Conservation (phyloP, 2,888 invertebrate species). For the Drosophila melanosoma region DNA sequence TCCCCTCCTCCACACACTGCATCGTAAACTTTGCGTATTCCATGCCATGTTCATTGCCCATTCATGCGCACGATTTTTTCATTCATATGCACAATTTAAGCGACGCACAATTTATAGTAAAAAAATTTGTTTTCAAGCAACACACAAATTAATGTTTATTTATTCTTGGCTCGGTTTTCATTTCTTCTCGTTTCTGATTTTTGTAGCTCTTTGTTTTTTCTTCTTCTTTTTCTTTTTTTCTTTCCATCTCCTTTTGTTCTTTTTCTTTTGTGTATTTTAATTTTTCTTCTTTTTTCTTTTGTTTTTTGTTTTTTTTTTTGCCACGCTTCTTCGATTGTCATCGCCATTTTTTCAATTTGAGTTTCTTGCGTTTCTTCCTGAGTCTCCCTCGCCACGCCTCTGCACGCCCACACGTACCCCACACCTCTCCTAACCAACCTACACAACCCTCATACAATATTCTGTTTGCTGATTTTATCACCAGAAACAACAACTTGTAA, state of each 20-base stretch:
- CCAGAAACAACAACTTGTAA: slow-evolving; percentile 12
- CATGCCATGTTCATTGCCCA: slow-evolving; percentile 64
- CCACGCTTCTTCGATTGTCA: slow-evolving; percentile 46
- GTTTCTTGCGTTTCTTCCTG: slow-evolving; percentile 48
- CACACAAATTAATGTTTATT: slow-evolving; percentile 60
- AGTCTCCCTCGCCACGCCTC: slow-evolving; percentile 7
- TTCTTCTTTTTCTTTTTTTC: neutral
- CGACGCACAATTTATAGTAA: slow-evolving; percentile 48
- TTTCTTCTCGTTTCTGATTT: slow-evolving; percentile 21
- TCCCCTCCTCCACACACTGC: neutral
- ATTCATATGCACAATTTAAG: slow-evolving; percentile 70
- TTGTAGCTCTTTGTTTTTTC: neutral
- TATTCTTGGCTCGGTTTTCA: slow-evolving; percentile 60
- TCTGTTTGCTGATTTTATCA: slow-evolving; percentile 4
- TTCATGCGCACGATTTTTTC: slow-evolving; percentile 75
- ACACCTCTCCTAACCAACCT: neutral
- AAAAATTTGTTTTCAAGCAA: slow-evolving; percentile 44
- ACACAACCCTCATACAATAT: neutral
- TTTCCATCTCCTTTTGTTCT: neutral
- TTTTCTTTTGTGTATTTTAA: neutral
- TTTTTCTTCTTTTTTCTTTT: slow-evolving; percentile 3
- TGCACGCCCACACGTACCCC: neutral
- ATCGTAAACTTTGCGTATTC: slow-evolving; percentile 25
- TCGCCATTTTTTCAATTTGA: slow-evolving; percentile 63
- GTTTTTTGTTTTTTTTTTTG: slow-evolving; percentile 20